Base-by-base conservation (phyloP, 2,797 vertebrate genomes). In the Tangara arthus region DNA sequence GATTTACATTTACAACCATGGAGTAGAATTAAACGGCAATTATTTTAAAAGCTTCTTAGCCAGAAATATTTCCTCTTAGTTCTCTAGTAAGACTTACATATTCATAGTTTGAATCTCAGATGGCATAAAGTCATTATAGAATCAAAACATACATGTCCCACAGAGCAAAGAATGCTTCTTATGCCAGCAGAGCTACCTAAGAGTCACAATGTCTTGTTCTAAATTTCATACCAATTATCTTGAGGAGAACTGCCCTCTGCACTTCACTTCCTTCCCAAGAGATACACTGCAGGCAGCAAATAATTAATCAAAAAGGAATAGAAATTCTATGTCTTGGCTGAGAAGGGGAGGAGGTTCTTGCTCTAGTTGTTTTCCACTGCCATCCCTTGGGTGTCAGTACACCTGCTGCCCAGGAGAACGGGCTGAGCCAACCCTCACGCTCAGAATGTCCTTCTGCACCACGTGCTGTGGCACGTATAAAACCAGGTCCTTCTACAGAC, bases 51-150 rank as follows among this genome's bases (percentile, higher is more conserved):
- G 35, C 73, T 72, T 76, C 44, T 82, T 73, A 60, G 22, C 30
- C 63, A 87, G 24, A 93, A 93, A 87, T 35, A 66, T 7, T 53
- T 75, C 44, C 35, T 81, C 42, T 39, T 22, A 59, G 50, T 19
- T 90, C 73, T 76, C 35, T 22, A 84, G 11, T 22, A 68, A 88
- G 56, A 79, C 13, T 69, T 90, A 55, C 3, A 57, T 44, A 83
- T 87, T 89, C 66, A 90, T 28, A 60, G 50, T 47, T 88, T 63
- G 56, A 69, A 78, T 70, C 63, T 91, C 85, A 93, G 82, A 69
- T 28, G 44, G 44, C 32, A 87, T 53, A 53, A 94, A 82, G n/a
- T 87, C 87, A 65, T 56, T 71, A 72, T 0, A 69, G 19, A 93
- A 88, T 73, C 63, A 89, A 93, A 90, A 66, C 27, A 76, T 6